Evolutionary conservation across 2,113 vertebrate species (phyloP), one percentile per base, ranked within the genome.

Genomic region (Actinemys pallida): DNA sequence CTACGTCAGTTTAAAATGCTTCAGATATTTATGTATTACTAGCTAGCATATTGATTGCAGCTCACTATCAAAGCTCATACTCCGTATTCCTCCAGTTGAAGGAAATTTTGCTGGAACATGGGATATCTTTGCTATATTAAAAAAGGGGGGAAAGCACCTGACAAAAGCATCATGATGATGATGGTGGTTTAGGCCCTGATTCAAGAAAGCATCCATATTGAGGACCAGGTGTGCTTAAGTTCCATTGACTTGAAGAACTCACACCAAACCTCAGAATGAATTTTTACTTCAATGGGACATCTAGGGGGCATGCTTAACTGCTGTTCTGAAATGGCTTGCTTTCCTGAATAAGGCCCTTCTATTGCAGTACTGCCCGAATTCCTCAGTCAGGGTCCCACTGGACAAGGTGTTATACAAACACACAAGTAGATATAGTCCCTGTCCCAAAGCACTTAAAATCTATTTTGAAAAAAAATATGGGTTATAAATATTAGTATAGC

Each of bases 51-150:
- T 16, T 29, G 20, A 45, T 82, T 92, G 35, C 5, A 69, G 6
- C 57, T 88, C 35, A 62, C 0, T 0, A 31, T 81, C 82, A 52
- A 92, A 90, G 14, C 59, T 31, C 0, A 52, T 62, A 84, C n/a
- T 10, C 35, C 22, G 10, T 80, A 82, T 27, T 86, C 85, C 62
- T 87, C 11, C 29, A 59, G 25, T 10, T 56, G 50, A 79, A 83
- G 79, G 65, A 83, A 86, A 53, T 29, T 50, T 57, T 91, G 3
- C 22, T 81, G 59, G 39, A 87, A 81, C n/a, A 39, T 49, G 84
- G 6, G 25, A 3, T 84, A 47, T n/a, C 19, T 69, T 69, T 69
- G 31, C 35, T 69, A 35, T 62, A 62, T 62, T 62, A 6, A 31
- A 62, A 62, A 62, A 62, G 29, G 12, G 11, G 27, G 13, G 0